Evolutionary conservation across 2,113 vertebrate genomes (phyloP).

Genomic region (Campylomormyrus tamandua): DNA sequence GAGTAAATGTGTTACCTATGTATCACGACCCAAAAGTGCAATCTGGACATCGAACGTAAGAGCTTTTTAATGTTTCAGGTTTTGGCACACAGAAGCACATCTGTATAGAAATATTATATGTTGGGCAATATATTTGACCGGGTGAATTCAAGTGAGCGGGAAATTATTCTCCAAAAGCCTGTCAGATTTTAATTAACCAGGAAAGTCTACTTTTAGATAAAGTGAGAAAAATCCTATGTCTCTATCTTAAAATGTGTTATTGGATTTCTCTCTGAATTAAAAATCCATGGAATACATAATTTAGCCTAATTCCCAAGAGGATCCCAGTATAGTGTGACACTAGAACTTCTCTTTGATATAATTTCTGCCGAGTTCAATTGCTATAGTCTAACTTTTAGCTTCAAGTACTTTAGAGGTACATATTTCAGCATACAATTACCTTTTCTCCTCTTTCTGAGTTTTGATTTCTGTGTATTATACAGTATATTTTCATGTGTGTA

Average conservation of each 20-base stretch:
- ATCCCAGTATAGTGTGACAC: constrained; percentile 23
- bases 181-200: constrained; percentile 29
- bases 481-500: not conserved
- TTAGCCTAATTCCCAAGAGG: constrained; percentile 56
- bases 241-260: constrained; percentile 27
- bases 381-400: constrained; percentile 30
- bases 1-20: constrained; percentile 21
- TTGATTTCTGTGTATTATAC: not conserved
- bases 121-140: not conserved
- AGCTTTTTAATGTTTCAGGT: constrained; percentile 10
- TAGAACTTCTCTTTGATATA: constrained; percentile 46
- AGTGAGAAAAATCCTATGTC: constrained; percentile 30
- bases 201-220: constrained; percentile 24
- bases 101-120: not conserved
- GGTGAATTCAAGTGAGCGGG: constrained; percentile 24
- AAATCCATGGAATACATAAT: constrained; percentile 53
- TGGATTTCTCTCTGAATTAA: constrained; percentile 25
- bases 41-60: constrained; percentile 19
- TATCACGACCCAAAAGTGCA: constrained; percentile 23
- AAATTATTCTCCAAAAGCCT: constrained; percentile 29
- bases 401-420: not conserved
- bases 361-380: constrained; percentile 38
- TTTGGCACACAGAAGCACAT: not conserved
- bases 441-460: not conserved
- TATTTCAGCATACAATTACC: constrained; percentile 5